Percentiles rank a stretch among this genome's conserved stretches.
Conservation (phyloP, 1,140 invertebrate genomes). For the Sogatella furcifera region DNA sequence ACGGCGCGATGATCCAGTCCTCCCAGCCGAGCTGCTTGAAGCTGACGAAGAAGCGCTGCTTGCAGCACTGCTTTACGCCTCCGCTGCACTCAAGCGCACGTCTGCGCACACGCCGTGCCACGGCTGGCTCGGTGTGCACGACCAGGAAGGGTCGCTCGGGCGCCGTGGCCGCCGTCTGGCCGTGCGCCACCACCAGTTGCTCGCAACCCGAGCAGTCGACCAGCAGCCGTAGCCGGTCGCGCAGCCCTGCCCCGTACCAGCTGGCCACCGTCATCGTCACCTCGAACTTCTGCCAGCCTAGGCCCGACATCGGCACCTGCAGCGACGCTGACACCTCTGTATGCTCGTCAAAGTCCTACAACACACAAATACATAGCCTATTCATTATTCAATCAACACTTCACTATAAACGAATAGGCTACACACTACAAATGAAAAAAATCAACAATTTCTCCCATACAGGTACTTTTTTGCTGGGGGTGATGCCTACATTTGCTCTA, state of each 20-base stretch:
- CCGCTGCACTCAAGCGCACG: constrained; percentile 71
- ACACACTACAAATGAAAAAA: not conserved
- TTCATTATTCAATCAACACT: not conserved
- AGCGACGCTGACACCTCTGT: constrained; percentile 58
- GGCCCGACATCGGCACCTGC: constrained; percentile 49
- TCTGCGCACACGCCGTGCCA: constrained; percentile 51
- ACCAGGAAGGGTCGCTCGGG: constrained; percentile 72
- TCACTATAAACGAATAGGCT: not conserved
- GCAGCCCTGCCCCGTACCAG: constrained; percentile 46
- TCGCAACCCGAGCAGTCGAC: constrained; percentile 78
- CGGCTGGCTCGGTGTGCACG: constrained; percentile 57
- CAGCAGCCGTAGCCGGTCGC: constrained; percentile 55
- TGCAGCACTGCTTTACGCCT: constrained; percentile 71
- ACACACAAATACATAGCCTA: constrained; percentile 11
- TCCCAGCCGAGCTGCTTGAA: constrained; percentile 88
- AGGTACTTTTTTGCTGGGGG: too few species aligned
- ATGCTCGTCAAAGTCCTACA: constrained; percentile 43
- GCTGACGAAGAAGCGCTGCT: constrained; percentile 81
- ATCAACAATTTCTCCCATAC: too few species aligned
- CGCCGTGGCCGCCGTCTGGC: constrained; percentile 13
- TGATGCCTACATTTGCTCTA: too few species aligned
- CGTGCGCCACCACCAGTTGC: constrained; percentile 45
- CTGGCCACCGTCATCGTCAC: constrained; percentile 61
- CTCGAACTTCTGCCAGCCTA: constrained; percentile 81
- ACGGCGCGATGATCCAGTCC: constrained; percentile 87